phyloP scores from a whole-genome alignment of 2,888 invertebrate genomes.

The Leucophenga maculata region DNA sequence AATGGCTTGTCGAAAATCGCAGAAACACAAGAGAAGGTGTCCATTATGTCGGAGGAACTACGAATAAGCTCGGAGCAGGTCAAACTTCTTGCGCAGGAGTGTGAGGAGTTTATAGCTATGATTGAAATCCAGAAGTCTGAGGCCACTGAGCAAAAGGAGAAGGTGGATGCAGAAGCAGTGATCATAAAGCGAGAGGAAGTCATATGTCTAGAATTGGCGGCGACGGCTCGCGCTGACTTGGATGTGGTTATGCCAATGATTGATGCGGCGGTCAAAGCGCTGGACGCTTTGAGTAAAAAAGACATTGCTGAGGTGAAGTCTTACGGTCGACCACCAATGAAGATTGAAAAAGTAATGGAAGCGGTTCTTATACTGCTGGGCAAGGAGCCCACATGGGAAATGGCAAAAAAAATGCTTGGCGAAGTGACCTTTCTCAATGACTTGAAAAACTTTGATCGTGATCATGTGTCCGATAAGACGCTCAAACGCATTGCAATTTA shows the following conservation, averaged over 20 bases:
- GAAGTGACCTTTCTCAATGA: constrained; percentile 85
- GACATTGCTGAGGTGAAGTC: constrained; percentile 93
- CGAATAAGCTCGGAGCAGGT: constrained; percentile 82
- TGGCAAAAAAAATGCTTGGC: constrained; percentile 89
- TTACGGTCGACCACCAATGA: constrained; percentile 88
- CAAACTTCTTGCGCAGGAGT: constrained; percentile 84
- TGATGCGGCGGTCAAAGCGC: constrained; percentile 86
- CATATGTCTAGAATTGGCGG: constrained; percentile 87
- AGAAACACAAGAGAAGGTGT: constrained; percentile 86
- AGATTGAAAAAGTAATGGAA: constrained; percentile 93
- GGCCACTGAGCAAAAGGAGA: constrained; percentile 86
- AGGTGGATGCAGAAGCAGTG: constrained; percentile 80
- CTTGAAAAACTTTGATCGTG: constrained; percentile 88
- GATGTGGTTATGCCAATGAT: constrained; percentile 90
- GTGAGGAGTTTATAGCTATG: constrained; percentile 87
- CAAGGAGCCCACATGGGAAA: constrained; percentile 84
- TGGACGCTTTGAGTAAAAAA: constrained; percentile 88
- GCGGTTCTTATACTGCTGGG: constrained; percentile 88
- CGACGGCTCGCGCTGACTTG: constrained; percentile 90
- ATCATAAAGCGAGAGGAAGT: constrained; percentile 85
- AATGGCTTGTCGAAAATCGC: constrained; percentile 90
- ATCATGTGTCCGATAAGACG: constrained; percentile 87
- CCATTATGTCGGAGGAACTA: constrained; percentile 87
- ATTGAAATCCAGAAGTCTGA: constrained; percentile 86
- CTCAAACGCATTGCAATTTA: constrained; percentile 86